phyloP scores from a whole-genome alignment of 2,888 invertebrate species.

The Thymelicus acteon region DNA sequence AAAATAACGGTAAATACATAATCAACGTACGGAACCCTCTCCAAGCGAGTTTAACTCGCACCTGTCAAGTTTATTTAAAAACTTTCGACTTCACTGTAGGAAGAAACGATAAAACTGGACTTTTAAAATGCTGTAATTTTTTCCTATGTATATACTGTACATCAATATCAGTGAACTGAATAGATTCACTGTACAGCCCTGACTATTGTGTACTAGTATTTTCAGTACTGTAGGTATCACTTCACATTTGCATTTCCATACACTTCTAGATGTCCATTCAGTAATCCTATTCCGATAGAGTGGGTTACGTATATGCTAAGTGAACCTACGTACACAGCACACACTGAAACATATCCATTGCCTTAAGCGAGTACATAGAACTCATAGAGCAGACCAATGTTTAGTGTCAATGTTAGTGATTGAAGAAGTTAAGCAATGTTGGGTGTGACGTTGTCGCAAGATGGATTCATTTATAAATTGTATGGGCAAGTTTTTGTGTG shows the following conservation, averaged over 20 bases:
- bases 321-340: constrained; percentile 31
- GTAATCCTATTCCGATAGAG: constrained; percentile 48
- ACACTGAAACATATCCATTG: neutral
- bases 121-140: neutral
- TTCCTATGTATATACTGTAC: neutral
- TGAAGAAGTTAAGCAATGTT: neutral
- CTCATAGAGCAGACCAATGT: neutral
- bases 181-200: neutral
- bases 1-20: too few relatives aligned
- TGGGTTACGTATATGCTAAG: constrained; percentile 43
- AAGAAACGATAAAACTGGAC: too few relatives aligned
- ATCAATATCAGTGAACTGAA: neutral
- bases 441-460: neutral
- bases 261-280: constrained; percentile 48
- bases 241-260: constrained; percentile 49
- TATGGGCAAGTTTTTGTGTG: neutral
- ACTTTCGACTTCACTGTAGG: too few relatives aligned
- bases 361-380: neutral
- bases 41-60: too few relatives aligned
- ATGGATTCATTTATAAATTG: neutral
- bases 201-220: neutral
- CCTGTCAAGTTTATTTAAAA: too few relatives aligned
- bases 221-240: constrained; percentile 35
- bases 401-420: neutral
- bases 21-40: too few relatives aligned